phyloP scores from a whole-genome alignment of 2,888 invertebrate species.

The Apamea monoglypha region DNA sequence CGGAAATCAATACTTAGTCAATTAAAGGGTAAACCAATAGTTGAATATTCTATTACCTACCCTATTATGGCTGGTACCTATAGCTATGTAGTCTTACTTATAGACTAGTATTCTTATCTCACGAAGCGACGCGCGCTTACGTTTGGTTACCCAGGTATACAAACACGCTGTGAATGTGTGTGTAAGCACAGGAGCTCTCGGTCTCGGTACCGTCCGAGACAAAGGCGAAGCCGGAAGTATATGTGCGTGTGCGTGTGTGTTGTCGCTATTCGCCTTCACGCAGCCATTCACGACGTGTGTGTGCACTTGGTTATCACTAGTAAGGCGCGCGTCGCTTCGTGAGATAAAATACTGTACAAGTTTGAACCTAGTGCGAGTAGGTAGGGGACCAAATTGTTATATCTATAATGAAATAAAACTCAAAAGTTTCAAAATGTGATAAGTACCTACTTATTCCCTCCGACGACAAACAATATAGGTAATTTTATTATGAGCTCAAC shows the following conservation, averaged over 20 bases:
- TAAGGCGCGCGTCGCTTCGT: too few species aligned
- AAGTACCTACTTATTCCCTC: background rate
- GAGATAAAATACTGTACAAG: background rate
- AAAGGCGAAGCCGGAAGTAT: too few species aligned
- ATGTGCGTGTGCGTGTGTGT: too few species aligned
- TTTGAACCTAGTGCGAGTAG: too few species aligned
- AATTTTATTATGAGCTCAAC: background rate
- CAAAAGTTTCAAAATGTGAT: background rate
- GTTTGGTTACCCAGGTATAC: background rate
- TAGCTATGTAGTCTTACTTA: background rate
- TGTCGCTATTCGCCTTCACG: too few species aligned
- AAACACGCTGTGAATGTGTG: background rate
- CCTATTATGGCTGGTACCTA: background rate
- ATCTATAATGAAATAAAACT: constrained; percentile 1
- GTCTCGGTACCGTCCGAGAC: too few species aligned
- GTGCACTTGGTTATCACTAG: too few species aligned
- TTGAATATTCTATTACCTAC: background rate
- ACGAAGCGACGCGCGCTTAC: background rate
- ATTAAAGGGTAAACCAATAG: constrained; percentile 24
- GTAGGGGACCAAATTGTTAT: background rate
- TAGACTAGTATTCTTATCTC: background rate
- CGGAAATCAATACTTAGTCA: constrained; percentile 22
- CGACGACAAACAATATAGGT: background rate
- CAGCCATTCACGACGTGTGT: too few species aligned
- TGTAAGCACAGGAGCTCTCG: too few species aligned